phyloP scores from a whole-genome alignment of 2,888 invertebrate species.

The Sphaeridia pumilis region DNA sequence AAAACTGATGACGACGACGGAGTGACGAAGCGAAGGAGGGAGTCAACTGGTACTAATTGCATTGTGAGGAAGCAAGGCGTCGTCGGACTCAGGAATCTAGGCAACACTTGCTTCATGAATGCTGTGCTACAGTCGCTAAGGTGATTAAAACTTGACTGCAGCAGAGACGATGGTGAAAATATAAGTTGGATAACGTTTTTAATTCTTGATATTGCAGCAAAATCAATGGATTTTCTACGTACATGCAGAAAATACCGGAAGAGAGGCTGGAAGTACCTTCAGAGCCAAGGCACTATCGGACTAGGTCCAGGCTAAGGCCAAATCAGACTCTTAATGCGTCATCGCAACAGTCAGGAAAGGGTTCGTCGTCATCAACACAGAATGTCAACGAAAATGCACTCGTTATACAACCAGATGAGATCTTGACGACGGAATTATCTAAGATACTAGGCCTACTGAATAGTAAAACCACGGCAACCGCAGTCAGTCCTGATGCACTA shows the following conservation, averaged over 20 bases:
- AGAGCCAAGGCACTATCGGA: constrained; percentile 8
- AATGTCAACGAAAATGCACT: neutral
- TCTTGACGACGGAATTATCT: constrained; percentile 65
- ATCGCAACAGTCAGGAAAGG: neutral
- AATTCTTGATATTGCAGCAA: constrained; percentile 47
- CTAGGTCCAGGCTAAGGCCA: constrained; percentile 9
- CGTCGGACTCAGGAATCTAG: constrained; percentile 64
- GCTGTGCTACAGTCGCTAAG: constrained; percentile 65
- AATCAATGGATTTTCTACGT: constrained; percentile 69
- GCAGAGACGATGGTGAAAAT: too few species aligned
- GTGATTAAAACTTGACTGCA: constrained; percentile 38
- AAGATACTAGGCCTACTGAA: constrained; percentile 61
- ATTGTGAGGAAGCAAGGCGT: constrained; percentile 48
- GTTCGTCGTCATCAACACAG: constrained; percentile 2
- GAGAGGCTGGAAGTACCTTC: constrained; percentile 7
- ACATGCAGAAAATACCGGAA: constrained; percentile 43
- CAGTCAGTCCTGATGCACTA: constrained; percentile 66
- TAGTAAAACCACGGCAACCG: constrained; percentile 60
- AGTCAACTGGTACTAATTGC: constrained; percentile 35
- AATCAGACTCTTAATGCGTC: constrained; percentile 13
- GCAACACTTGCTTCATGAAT: constrained; percentile 79
- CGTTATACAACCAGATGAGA: constrained; percentile 47
- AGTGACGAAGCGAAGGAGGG: constrained; percentile 1
- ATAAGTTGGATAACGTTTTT: neutral
- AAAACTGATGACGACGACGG: neutral